Conservation (phyloP, 2,113 vertebrate species). For the Heterocephalus glaber region DNA sequence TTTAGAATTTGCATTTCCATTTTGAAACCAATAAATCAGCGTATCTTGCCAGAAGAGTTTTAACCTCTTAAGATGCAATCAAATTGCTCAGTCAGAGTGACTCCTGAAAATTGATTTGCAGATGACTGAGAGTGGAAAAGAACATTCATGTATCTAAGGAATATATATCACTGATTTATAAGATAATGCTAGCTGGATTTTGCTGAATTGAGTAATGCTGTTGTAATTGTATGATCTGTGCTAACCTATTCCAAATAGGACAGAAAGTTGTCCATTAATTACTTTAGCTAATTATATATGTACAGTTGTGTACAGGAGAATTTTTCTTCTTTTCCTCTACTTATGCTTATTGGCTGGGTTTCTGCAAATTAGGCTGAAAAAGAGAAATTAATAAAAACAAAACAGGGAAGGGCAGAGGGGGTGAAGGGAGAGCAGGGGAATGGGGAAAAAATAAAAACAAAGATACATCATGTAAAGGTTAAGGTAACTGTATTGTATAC, state of each 20-base stretch:
- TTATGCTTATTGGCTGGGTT: background rate
- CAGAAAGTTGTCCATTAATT: background rate
- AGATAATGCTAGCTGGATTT: background rate
- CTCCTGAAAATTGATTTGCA: conserved; percentile 76
- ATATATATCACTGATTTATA: conserved; percentile 48
- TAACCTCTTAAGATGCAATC: conserved; percentile 79
- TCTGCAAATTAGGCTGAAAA: background rate
- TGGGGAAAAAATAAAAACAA: no score
- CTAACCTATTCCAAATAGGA: background rate
- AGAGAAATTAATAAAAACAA: background rate
- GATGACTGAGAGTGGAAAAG: conserved; percentile 36
- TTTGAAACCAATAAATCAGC: conserved; percentile 79
- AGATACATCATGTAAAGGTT: no score
- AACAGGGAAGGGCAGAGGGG: no score
- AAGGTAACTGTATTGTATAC: no score
- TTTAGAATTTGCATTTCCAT: conserved; percentile 77
- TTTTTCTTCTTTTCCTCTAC: background rate
- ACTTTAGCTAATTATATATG: background rate
- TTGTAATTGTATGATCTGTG: conserved; percentile 29
- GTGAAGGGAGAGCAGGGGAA: no score
- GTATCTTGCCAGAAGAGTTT: conserved; percentile 74
- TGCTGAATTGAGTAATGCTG: background rate
- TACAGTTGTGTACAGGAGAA: background rate
- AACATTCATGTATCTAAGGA: conserved; percentile 57
- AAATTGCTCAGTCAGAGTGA: conserved; percentile 71